Conservation (phyloP, 2,113 vertebrate species). For the Sapayoa aenigma region DNA sequence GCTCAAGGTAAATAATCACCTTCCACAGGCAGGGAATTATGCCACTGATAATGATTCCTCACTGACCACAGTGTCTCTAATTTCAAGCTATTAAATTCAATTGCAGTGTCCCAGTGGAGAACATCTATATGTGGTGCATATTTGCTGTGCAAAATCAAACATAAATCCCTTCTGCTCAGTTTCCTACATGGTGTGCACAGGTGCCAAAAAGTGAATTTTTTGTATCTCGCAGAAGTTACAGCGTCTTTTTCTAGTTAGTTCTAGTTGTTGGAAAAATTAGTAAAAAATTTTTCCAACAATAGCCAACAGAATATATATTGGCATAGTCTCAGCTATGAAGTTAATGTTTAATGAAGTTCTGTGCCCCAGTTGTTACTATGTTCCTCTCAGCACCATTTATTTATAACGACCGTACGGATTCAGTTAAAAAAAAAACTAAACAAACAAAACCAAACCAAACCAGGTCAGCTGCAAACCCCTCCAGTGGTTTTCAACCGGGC, state of each 20-base stretch:
- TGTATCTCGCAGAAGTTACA: background rate
- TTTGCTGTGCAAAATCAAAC: background rate
- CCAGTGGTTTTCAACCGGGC: background rate
- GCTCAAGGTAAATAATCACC: background rate
- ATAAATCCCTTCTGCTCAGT: background rate
- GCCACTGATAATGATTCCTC: background rate
- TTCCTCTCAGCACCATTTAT: background rate
- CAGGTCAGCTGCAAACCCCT: background rate
- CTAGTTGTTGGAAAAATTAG: too few species aligned
- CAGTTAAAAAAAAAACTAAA: background rate
- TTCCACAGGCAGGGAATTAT: background rate
- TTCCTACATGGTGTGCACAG: background rate
- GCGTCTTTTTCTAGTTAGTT: background rate
- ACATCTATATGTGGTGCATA: rapidly evolving
- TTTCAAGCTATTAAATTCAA: background rate
- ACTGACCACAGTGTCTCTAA: background rate
- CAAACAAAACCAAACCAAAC: background rate
- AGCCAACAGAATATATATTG: background rate
- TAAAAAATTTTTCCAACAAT: too few species aligned
- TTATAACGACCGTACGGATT: background rate
- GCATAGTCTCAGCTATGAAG: background rate
- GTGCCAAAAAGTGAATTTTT: background rate
- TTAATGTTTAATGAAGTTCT: background rate
- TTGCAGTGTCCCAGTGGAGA: background rate
- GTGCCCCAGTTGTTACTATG: background rate